phyloP scores from a whole-genome alignment of 2,888 invertebrate genomes.

The Noctuana brunneofusca region DNA sequence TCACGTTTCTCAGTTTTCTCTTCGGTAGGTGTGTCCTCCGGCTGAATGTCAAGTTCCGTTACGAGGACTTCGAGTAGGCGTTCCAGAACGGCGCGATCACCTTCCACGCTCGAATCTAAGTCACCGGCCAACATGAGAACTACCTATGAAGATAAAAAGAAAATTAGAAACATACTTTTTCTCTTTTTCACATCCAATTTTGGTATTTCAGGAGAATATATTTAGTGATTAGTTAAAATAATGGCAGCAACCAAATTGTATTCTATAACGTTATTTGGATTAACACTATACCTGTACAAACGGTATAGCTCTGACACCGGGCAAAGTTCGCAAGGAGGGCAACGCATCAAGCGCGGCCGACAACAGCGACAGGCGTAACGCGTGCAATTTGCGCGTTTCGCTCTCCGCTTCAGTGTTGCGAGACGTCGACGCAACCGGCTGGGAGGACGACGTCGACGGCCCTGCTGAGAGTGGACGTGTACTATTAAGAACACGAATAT shows the following conservation, averaged over 20 bases:
- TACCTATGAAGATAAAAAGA: conserved; percentile 77
- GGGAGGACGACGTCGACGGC: conserved; percentile 62
- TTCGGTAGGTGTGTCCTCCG: conserved; percentile 65
- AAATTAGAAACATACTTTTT: too few species aligned
- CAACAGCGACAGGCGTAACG: conserved; percentile 87
- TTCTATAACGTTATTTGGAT: too few species aligned
- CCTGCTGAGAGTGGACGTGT: conserved; percentile 50
- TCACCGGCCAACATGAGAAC: conserved; percentile 95
- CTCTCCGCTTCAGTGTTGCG: conserved; percentile 68
- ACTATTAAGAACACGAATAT: neutral
- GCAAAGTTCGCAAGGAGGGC: conserved; percentile 88
- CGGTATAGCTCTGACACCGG: conserved; percentile 94
- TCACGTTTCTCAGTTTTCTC: conserved; percentile 89
- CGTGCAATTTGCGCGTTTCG: conserved; percentile 84
- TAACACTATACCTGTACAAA: conserved; percentile 89
- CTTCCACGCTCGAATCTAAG: conserved; percentile 92
- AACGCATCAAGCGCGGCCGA: conserved; percentile 90
- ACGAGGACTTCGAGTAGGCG: conserved; percentile 89
- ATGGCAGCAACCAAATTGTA: too few species aligned
- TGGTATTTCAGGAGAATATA: too few species aligned
- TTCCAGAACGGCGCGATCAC: conserved; percentile 90
- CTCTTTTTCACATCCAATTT: too few species aligned
- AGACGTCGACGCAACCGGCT: conserved; percentile 62
- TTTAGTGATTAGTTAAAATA: too few species aligned
- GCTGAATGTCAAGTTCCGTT: conserved; percentile 87